Base-by-base conservation (phyloP, 2,888 invertebrate species). In the Periphyllus acericola region DNA sequence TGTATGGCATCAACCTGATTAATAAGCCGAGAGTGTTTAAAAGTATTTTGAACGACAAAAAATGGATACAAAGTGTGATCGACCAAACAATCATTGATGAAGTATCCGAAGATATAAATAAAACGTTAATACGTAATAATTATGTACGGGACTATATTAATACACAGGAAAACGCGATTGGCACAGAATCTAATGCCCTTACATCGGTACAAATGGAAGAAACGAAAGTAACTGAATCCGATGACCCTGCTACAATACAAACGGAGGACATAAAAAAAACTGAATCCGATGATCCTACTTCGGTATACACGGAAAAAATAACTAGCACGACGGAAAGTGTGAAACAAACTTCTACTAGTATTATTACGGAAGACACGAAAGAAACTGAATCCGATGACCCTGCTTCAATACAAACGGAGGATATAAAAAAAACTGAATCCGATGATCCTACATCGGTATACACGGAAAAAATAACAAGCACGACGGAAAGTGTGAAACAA, bases 1-100 rank as follows among this genome's bases (percentile, higher is more conserved):
- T 84, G 25, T 76, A 84, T 32, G 84, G 84, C 9, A 76, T 84
- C 40, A 32, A 76, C 25, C 68, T 66, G 9, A 25, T 66, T 25
- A n/a, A 66, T 46, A 66, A 66, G 34, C 76, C 76, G 3, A 84
- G 6, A 8, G 19, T 66, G 14, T 76, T 84, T 32, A 66, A 46
- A 68, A 76, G 66, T 25, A 84, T 76, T 76, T 46, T 76, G 1
- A 76, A 76, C n/a, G 46, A 84, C 46, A 46, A 46, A 19, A 76
- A 55, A 46, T 84, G 84, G 84, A 76, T 84, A 17, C 40, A 46
- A 46, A 66, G 19, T 46, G 0, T 66, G 32, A 83, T 32, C 8
- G 8, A 19, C 29, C 4, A 19, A 11, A 40, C n/a, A 5, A 46
- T 3, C 11, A 25, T 34, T 68, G 0, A 52, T 52, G 25, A 8